Percentiles rank a stretch among this genome's conserved stretches.
Conservation (phyloP, 2,888 invertebrate species). For the Vandiemenella viatica region DNA sequence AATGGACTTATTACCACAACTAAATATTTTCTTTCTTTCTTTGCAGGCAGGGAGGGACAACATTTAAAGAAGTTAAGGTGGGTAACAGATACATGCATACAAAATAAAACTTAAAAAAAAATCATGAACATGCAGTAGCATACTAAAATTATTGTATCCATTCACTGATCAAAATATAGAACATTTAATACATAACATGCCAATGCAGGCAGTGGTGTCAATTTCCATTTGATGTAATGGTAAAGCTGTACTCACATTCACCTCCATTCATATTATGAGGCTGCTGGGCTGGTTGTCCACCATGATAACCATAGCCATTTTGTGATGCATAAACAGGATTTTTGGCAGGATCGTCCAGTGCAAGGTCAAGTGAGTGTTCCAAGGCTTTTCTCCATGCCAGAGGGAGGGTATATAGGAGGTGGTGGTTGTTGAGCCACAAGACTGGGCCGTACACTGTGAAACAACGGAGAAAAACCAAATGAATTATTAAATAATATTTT, state of each 20-base stretch:
- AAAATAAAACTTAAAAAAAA: too few species aligned
- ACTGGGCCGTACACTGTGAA: slow-evolving; percentile 50
- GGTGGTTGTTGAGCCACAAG: slow-evolving; percentile 78
- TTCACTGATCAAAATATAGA: too few species aligned
- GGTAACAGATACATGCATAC: too few species aligned
- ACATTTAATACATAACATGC: too few species aligned
- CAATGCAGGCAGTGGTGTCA: too few species aligned
- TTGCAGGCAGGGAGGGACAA: too few species aligned
- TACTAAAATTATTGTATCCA: too few species aligned
- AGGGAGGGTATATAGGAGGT: slow-evolving; percentile 76
- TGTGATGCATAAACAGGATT: slow-evolving; percentile 69
- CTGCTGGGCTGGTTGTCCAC: slow-evolving; percentile 47
- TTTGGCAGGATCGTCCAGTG: slow-evolving; percentile 66
- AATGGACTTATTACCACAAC: too few species aligned
- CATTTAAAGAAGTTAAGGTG: too few species aligned
- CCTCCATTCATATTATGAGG: slow-evolving; percentile 55
- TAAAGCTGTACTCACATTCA: slow-evolving; percentile 71
- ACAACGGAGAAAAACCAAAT: background rate
- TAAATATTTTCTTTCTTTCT: too few species aligned
- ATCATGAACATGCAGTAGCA: too few species aligned
- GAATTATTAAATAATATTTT: background rate
- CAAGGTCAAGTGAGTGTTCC: slow-evolving; percentile 76
- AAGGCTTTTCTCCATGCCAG: slow-evolving; percentile 82
- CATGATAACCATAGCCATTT: slow-evolving; percentile 73
- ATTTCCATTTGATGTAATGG: too few species aligned